A percentile compares a stretch with the other conserved stretches of the same genome.
Conservation (phyloP, 2,888 invertebrate genomes). For the Hypomecis atomaria region DNA sequence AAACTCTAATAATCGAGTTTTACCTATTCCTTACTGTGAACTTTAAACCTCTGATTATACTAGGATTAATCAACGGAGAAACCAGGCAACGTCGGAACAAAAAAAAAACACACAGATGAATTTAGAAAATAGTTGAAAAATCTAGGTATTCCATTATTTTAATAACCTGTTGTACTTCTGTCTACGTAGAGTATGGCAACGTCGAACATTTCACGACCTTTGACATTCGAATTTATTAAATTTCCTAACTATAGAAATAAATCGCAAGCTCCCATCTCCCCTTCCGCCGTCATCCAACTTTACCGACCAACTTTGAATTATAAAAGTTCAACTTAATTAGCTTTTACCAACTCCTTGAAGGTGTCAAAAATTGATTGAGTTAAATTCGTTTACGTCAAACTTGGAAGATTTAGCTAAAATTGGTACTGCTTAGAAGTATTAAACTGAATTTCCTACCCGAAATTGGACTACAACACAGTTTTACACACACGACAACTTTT, state of each 20-base stretch:
- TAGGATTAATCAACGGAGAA: too few species aligned
- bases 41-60: too few species aligned
- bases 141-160: too few species aligned
- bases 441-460: conserved; percentile 5
- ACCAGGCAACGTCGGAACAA: too few species aligned
- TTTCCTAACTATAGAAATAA: conserved; percentile 13
- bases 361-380: conserved; percentile 46
- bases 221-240: conserved; percentile 6
- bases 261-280: conserved; percentile 19
- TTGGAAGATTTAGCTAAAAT: conserved; percentile 28
- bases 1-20: too few species aligned
- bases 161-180: too few species aligned
- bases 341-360: conserved; percentile 44
- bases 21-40: too few species aligned
- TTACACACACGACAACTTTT: too few species aligned
- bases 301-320: conserved; percentile 49
- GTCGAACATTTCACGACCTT: neutral
- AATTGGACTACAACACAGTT: too few species aligned
- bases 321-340: conserved; percentile 55
- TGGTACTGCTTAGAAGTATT: conserved; percentile 11
- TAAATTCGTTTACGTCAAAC: conserved; percentile 40
- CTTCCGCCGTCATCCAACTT: conserved; percentile 38
- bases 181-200: neutral
- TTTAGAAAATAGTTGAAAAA: too few species aligned
- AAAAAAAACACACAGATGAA: too few species aligned